phyloP scores from a whole-genome alignment of 2,888 invertebrate genomes.

The Drosophila rellima region DNA sequence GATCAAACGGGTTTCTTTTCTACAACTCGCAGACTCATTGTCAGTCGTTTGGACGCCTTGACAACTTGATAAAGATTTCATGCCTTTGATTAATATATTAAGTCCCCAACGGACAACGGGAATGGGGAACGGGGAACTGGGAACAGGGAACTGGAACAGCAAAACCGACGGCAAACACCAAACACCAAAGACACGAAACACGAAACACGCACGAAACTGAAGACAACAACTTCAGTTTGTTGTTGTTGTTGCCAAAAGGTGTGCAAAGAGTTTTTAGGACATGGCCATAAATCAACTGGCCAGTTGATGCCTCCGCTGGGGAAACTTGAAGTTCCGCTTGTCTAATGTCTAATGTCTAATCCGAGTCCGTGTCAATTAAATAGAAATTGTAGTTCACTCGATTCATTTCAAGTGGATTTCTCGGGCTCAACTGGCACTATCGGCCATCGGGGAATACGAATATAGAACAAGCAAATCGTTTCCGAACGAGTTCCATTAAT shows the following conservation, averaged over 20 bases:
- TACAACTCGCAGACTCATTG: slow-evolving; percentile 49
- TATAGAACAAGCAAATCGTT: slow-evolving; percentile 14
- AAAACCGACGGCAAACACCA: slow-evolving; percentile 44
- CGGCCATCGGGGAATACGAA: slow-evolving; percentile 31
- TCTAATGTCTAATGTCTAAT: slow-evolving; percentile 64
- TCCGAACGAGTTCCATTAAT: slow-evolving; percentile 3
- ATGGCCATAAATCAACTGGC: slow-evolving; percentile 71
- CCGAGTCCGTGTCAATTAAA: slow-evolving; percentile 55
- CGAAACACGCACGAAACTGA: slow-evolving; percentile 27
- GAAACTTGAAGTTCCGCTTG: slow-evolving; percentile 58
- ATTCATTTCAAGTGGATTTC: slow-evolving; percentile 19
- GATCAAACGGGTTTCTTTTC: slow-evolving; percentile 71
- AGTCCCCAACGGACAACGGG: slow-evolving; percentile 37
- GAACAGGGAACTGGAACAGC: slow-evolving; percentile 8
- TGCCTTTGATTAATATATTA: slow-evolving; percentile 79
- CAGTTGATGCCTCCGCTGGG: slow-evolving; percentile 53
- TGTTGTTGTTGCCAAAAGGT: slow-evolving; percentile 59
- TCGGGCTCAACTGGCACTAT: slow-evolving; percentile 21
- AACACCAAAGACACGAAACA: slow-evolving; percentile 19
- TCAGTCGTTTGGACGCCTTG: slow-evolving; percentile 61
- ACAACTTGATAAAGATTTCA: slow-evolving; percentile 80
- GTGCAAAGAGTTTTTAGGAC: slow-evolving; percentile 60
- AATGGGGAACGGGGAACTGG: slow-evolving; percentile 18
- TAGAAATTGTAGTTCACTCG: slow-evolving; percentile 40
- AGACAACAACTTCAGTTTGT: too few species aligned